Percentiles rank a stretch among this genome's conserved stretches.
Evolutionary conservation across 2,888 invertebrate species (phyloP).

Genomic region (Lingula anatina): DNA sequence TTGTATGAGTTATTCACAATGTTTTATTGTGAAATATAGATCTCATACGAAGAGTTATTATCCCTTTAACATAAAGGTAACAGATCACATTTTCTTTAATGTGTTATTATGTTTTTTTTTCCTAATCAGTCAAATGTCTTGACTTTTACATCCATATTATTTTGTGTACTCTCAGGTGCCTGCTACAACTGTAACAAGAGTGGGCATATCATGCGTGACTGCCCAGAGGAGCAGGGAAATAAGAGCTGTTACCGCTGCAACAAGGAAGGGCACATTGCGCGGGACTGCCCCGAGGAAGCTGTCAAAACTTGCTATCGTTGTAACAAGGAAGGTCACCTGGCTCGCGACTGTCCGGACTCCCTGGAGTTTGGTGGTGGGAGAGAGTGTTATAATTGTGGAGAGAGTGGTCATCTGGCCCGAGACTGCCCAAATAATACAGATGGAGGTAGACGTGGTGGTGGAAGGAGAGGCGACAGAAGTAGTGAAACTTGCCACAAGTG

Average conservation of each 20-base stretch:
- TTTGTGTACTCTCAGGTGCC: constrained; percentile 65
- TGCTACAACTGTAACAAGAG: constrained; percentile 95
- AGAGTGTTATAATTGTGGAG: constrained; percentile 54
- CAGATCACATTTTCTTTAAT: no score
- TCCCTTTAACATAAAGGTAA: no score
- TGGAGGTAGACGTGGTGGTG: constrained; percentile 14
- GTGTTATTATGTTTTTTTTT: no score
- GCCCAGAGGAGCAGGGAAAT: constrained; percentile 57
- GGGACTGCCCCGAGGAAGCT: no score
- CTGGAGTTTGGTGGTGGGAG: no score
- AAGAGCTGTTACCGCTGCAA: no score
- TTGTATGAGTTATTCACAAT: no score
- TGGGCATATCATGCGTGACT: constrained; percentile 75
- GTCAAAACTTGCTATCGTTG: constrained; percentile 86
- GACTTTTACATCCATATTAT: no score
- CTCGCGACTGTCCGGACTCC: constrained; percentile 56
- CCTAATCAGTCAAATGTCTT: no score
- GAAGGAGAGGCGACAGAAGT: constrained; percentile 52
- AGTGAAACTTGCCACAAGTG: constrained; percentile 52
- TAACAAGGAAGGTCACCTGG: constrained; percentile 66
- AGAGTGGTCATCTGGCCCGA: constrained; percentile 80
- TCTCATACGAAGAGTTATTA: no score
- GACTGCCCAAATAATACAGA: constrained; percentile 67
- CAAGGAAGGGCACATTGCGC: no score
- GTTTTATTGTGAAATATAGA: no score